Base-by-base conservation (phyloP, 30 jellyfish, hydroid and myxozoan species). In the Cassiopea xamachana region DNA sequence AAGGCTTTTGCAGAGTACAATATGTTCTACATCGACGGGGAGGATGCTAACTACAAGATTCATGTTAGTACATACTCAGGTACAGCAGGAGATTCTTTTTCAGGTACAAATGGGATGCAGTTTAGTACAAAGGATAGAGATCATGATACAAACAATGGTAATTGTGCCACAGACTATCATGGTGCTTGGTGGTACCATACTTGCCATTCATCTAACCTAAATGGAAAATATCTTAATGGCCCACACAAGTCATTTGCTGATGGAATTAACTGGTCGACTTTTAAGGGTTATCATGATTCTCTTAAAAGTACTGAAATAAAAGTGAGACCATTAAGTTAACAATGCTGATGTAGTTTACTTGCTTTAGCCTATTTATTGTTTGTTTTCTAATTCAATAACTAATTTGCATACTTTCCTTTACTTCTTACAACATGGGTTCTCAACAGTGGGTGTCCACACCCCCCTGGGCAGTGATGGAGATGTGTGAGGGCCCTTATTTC, bases 101-200 rank as follows among this genome's bases (percentile, higher is more conserved):
- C 82, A 7, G 62, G 64, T 13, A 6, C 4, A 7, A 83, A 83
- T 69, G 84, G 91, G 70, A 43, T 46, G 76, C 60, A 49, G 51
- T 83, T 83, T 45, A 61, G 83, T 2, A 83, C 91, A 39, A 83
- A 69, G 76, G 91, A 83, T 60, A 83, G 60, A 55, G 90, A 82
- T 47, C 44, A 82, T 46, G 90, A 82, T 82, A 82, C 82, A 2
- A 39, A 16, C 12, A 27, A 46, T 45, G 72, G 60, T 15, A 14
- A 27, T 64, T 83, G 91, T 69, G 84, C 91, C 4, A 69, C 1
- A 1, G 61, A 2, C 27, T 50, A 27, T 59, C 84, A 69, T 47
- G 91, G 91, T 17, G 91, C 91, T 19, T 83, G 91, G 91, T 83
- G 91, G 91, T 83, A 83, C 59, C n/a, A 15, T 9, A 2, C 15